Percentiles rank a stretch among this genome's conserved stretches.
phyloP scores from a whole-genome alignment of 2,797 vertebrate genomes.

The Malacoctenus gilli region DNA sequence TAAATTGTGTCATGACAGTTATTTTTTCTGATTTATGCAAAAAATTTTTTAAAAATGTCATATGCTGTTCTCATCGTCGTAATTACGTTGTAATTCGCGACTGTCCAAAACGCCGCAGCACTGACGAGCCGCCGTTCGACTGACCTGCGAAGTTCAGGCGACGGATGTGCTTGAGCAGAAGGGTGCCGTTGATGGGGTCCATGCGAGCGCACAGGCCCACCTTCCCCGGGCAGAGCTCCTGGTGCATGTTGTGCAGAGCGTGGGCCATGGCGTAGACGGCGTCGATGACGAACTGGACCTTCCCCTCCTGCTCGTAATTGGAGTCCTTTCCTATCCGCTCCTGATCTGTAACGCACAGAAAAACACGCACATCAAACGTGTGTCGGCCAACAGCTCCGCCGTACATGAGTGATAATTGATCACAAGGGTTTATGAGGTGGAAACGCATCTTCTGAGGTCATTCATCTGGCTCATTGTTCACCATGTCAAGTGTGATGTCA shows the following conservation, averaged over 20 bases:
- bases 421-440: background rate
- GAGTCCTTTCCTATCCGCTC: conserved; percentile 96
- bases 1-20: no score
- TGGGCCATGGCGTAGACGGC: conserved; percentile 97
- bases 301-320: conserved; percentile 94
- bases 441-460: background rate
- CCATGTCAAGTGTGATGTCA: conserved; percentile 7
- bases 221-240: conserved; percentile 89
- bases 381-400: background rate
- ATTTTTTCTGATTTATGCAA: no score
- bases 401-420: background rate
- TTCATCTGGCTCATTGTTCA: conserved; percentile 29
- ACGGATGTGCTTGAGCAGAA: conserved; percentile 95
- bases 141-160: conserved; percentile 94
- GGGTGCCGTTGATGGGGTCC: conserved; percentile 92
- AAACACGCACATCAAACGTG: conserved; percentile 13
- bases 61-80: no score
- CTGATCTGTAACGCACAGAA: conserved; percentile 82
- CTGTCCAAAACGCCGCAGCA: no score
- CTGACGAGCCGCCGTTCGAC: no score
- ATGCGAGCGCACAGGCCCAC: conserved; percentile 91
- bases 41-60: no score
- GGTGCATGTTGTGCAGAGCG: conserved; percentile 95
- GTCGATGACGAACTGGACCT: conserved; percentile 97
- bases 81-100: no score